phyloP scores from a whole-genome alignment of 1,140 invertebrate species.

The Papilio machaon region DNA sequence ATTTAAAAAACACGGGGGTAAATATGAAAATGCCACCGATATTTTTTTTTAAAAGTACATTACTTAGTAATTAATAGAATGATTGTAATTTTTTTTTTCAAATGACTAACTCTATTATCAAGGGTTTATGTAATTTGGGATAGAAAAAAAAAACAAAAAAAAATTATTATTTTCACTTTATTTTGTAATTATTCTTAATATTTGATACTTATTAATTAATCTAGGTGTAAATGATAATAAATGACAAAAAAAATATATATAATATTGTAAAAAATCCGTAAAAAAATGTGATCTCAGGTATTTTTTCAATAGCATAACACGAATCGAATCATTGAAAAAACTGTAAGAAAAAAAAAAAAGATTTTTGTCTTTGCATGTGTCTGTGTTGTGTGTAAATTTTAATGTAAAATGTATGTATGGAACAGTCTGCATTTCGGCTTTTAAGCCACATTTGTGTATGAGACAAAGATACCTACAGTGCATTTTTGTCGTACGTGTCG shows the following conservation, averaged over 20 bases:
- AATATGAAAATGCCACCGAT: constrained; percentile 25
- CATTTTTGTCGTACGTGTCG: background rate
- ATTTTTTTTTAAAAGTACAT: constrained; percentile 33
- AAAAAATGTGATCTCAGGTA: constrained; percentile 39
- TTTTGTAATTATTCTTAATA: constrained; percentile 35
- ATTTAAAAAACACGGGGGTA: background rate
- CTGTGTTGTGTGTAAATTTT: constrained; percentile 7
- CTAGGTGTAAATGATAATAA: constrained; percentile 36
- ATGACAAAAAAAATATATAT: constrained; percentile 38
- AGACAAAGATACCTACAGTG: background rate
- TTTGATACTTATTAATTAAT: constrained; percentile 39
- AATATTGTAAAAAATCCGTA: constrained; percentile 31
- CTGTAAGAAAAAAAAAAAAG: constrained; percentile 33
- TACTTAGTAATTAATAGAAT: constrained; percentile 4
- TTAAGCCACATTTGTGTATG: constrained; percentile 20
- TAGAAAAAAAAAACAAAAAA: constrained; percentile 27
- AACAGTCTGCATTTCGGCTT: constrained; percentile 31
- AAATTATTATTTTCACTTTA: constrained; percentile 1
- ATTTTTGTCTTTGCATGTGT: constrained; percentile 18
- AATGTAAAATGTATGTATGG: constrained; percentile 30
- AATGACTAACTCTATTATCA: constrained; percentile 14
- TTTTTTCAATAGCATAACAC: constrained; percentile 34
- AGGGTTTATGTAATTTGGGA: constrained; percentile 11
- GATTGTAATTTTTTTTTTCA: background rate
- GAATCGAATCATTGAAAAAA: constrained; percentile 32